These are phyloP conservation scores for Cryptus viduatorius DNA, from an alignment of 2,888 invertebrate genomes.

Conservation along the genomic window DNA sequence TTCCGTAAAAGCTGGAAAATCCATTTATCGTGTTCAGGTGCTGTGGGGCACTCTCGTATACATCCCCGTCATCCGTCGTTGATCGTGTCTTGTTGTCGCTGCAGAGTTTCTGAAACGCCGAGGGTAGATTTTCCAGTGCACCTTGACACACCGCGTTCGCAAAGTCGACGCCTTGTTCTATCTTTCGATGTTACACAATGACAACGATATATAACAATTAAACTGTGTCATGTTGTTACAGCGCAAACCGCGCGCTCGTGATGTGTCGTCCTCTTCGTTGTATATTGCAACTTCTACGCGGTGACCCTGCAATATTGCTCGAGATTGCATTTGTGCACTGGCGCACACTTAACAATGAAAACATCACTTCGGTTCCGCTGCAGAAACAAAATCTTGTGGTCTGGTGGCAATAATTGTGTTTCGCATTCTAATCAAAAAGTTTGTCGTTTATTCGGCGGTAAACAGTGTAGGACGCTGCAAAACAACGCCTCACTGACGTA, in stretches of 20 bases:
- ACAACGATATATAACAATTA: neutral
- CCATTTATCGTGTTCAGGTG: neutral
- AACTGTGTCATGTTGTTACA: constrained; percentile 5
- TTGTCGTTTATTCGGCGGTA: neutral
- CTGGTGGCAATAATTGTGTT: neutral
- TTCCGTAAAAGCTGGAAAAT: neutral
- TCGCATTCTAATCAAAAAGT: constrained; percentile 2
- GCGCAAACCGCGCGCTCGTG: neutral
- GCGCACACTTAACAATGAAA: constrained; percentile 10
- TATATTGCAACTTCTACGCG: neutral
- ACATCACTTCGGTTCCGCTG: neutral
- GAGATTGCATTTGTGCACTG: constrained; percentile 13
- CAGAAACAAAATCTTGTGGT: constrained; percentile 20
- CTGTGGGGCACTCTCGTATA: neutral
- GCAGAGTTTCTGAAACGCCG: neutral
- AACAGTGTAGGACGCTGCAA: neutral
- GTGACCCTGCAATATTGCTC: neutral
- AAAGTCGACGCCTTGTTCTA: neutral
- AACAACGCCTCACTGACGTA: neutral
- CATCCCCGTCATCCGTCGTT: neutral
- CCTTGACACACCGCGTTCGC: constrained; percentile 25
- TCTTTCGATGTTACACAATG: constrained; percentile 11
- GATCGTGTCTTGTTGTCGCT: neutral
- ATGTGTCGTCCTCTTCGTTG: neutral
- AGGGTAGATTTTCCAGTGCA: neutral